Base-by-base conservation (phyloP, 2,888 invertebrate species). In the Gari tellinella region DNA sequence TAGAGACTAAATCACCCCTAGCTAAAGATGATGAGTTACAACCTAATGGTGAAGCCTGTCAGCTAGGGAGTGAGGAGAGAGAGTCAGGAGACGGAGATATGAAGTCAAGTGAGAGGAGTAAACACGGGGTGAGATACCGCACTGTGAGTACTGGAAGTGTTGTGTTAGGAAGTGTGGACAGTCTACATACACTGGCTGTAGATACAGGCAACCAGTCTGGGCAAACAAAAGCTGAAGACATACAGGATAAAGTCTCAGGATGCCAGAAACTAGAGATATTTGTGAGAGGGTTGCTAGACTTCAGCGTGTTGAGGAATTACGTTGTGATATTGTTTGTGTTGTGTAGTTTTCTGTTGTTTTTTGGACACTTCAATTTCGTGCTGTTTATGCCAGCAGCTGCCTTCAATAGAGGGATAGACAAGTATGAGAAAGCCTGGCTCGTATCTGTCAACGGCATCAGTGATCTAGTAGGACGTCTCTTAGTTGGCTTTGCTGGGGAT, bases 291-390 rank as follows among this genome's bases (percentile, higher is more conserved):
- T 48, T 88, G 31, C 62, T 87, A 56, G 84, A 86, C 58, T 87
- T 86, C 45, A 74, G 70, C 14, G 83, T 87, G 17, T 62, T 87
- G 25, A 81, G 69, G 55, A 86, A 76, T 60, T 83, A 78, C 8
- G 60, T 84, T 7, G 84, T 84, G 10, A 40, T 85, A 4, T 75
- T 87, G 49, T 86, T 79, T 69, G 72, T 76, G 15, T 19, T 82
- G 2, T 70, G 83, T 7, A 83, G 82, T 48, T 88, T 88, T 57
- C 61, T 87, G 1, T 57, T 77, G 15, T 88, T 88, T 52, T 86
- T 88, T 56, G 89, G 88, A 17, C 85, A 86, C 72, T 88, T 89
- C 61, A 88, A 87, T 53, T 86, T 87, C 43, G 81, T 88, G 37
- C 43, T 88, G 2, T 88, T 88, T 66, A 74, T 89, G 69, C 87